phyloP scores from a whole-genome alignment of 2,888 invertebrate genomes.

The Crioceris asparagi region DNA sequence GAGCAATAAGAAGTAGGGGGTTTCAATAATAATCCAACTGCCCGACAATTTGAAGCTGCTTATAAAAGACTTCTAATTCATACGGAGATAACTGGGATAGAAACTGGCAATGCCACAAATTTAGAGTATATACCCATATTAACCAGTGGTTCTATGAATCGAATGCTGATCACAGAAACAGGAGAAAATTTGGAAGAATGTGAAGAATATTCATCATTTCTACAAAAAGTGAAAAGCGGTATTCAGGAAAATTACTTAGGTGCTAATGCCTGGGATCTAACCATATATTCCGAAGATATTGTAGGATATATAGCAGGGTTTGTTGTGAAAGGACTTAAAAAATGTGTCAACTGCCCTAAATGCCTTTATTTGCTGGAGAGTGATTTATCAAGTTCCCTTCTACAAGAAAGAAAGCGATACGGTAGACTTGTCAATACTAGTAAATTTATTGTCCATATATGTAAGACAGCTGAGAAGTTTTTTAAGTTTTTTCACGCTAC shows the following conservation, averaged over 20 bases:
- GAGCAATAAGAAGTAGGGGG: constrained; percentile 5
- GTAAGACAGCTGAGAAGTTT: constrained; percentile 6
- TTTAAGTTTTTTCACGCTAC: constrained; percentile 7
- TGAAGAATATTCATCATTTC: neutral
- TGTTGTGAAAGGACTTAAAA: constrained; percentile 12
- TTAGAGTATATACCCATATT: constrained; percentile 8
- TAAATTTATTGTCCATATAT: constrained; percentile 7
- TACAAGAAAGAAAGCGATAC: constrained; percentile 12
- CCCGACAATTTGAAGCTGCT: constrained; percentile 9
- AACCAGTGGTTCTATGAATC: neutral
- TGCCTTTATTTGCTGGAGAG: constrained; percentile 7
- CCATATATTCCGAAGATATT: constrained; percentile 9
- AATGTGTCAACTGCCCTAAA: constrained; percentile 8
- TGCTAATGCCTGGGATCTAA: constrained; percentile 7
- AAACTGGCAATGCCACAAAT: constrained; percentile 7
- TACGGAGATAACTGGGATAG: constrained; percentile 6
- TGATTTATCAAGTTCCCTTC: constrained; percentile 6
- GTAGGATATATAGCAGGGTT: constrained; percentile 13
- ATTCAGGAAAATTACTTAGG: neutral
- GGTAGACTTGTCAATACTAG: constrained; percentile 8
- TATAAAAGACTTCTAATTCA: constrained; percentile 10
- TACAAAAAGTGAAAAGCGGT: neutral
- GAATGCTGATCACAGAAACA: neutral
- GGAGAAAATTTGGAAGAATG: neutral
- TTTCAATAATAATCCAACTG: constrained; percentile 11